Percentiles rank a stretch among this genome's conserved stretches.
These are phyloP conservation scores for Leptinotarsa peninsularis DNA, from an alignment of 2,888 invertebrate genomes.

Conservation along the genomic window DNA sequence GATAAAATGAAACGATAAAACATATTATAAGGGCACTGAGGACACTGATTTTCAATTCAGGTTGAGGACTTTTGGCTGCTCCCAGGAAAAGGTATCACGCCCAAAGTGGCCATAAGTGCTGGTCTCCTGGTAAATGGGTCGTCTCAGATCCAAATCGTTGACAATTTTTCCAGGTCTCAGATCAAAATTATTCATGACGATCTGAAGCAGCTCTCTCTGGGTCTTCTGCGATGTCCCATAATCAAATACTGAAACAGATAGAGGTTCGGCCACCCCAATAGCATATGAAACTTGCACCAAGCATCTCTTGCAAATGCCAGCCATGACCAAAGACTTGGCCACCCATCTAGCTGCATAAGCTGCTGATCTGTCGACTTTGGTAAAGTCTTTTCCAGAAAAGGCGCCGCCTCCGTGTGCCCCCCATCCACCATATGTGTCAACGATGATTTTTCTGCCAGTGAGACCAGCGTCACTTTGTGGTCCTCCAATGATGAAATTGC, in stretches of 20 bases:
- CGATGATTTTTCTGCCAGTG: constrained; percentile 98
- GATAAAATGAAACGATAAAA: not conserved
- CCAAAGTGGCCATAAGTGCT: constrained; percentile 99
- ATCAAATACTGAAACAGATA: constrained; percentile 96
- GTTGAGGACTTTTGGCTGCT: constrained; percentile 86
- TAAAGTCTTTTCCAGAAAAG: constrained; percentile 99
- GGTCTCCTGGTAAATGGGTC: constrained; percentile 97
- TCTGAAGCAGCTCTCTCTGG: constrained; percentile 85
- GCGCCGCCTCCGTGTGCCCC: constrained; percentile 99
- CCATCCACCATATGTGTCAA: constrained; percentile 99
- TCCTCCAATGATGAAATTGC: constrained; percentile 95
- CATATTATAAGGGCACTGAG: not conserved
- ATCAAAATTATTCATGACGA: constrained; percentile 96
- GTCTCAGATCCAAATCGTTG: constrained; percentile 91
- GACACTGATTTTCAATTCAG: constrained; percentile 69
- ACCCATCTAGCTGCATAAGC: constrained; percentile 99
- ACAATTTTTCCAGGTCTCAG: constrained; percentile 97
- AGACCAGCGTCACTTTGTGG: constrained; percentile 98
- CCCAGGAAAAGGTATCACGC: constrained; percentile 96
- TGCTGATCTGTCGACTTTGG: constrained; percentile 96
- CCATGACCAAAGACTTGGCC: constrained; percentile 96
- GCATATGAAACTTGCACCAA: constrained; percentile 97
- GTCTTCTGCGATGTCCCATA: constrained; percentile 95
- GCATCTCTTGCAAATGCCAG: constrained; percentile 94
- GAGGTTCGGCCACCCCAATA: constrained; percentile 96